Conservation (phyloP, 2,888 invertebrate species). For the Phyto melanocephala region DNA sequence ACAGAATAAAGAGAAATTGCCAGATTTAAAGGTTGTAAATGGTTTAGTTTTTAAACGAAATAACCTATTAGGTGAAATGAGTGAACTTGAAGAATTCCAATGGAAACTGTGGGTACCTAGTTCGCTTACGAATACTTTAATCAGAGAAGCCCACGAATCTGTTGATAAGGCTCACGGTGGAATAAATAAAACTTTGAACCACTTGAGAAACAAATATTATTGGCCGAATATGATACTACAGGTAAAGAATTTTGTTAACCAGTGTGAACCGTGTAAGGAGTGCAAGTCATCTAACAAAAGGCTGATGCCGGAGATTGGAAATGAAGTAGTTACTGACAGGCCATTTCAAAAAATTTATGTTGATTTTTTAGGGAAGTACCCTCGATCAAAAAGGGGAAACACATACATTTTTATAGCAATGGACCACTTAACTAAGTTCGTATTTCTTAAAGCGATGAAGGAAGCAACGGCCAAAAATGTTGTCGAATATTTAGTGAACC, state of each 20-base stretch:
- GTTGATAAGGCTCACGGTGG: too few species aligned
- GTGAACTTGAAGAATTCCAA: too few species aligned
- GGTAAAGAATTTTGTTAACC: background rate
- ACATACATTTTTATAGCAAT: background rate
- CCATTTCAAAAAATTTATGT: background rate
- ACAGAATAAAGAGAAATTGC: too few species aligned
- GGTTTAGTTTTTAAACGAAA: too few species aligned
- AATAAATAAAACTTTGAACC: too few species aligned
- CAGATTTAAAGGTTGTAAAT: too few species aligned
- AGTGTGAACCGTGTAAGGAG: background rate
- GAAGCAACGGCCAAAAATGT: constrained; percentile 14
- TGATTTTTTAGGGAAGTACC: constrained; percentile 5
- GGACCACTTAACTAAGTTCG: constrained; percentile 15
- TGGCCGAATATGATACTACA: background rate
- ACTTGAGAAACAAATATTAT: too few species aligned
- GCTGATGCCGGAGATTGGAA: background rate
- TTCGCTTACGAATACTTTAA: too few species aligned
- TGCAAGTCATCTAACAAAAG: background rate
- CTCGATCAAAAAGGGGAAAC: background rate
- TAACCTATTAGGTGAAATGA: too few species aligned
- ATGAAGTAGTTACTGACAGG: background rate
- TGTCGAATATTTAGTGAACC: background rate
- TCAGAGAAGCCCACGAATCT: too few species aligned
- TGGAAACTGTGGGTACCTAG: too few species aligned
- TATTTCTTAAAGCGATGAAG: background rate